These are phyloP conservation scores for Columba livia DNA, from an alignment of 2,113 vertebrate genomes.

Conservation along the genomic window DNA sequence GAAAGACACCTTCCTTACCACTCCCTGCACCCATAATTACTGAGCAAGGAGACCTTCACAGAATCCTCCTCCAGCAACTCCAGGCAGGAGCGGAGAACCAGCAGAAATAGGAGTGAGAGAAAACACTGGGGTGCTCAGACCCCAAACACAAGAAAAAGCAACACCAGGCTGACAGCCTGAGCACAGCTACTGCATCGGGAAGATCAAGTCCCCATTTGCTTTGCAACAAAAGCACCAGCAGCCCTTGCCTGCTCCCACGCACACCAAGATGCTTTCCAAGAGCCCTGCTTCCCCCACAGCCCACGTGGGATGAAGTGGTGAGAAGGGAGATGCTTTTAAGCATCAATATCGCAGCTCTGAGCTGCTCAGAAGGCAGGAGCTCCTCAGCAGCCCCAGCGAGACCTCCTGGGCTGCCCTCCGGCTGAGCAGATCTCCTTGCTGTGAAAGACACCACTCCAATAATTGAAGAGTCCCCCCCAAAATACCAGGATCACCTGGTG, in stretches of 20 bases:
- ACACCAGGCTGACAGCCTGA: not conserved
- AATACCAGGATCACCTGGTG: not conserved
- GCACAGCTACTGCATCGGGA: not conserved
- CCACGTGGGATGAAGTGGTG: not conserved
- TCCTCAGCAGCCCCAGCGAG: not conserved
- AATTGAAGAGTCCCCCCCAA: not conserved
- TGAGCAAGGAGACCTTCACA: not conserved
- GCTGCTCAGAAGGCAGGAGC: not conserved
- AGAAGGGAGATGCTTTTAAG: not conserved
- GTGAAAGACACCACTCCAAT: not conserved
- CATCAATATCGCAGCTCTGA: not conserved
- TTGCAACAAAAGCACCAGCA: not conserved
- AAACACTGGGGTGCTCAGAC: not conserved
- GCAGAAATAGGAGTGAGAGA: not conserved
- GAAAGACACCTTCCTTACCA: not conserved
- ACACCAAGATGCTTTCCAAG: not conserved
- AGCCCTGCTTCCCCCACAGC: slow-evolving; percentile 25
- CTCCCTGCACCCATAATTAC: not conserved
- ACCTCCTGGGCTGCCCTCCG: not conserved
- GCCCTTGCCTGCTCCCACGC: not conserved
- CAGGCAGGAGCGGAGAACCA: not conserved
- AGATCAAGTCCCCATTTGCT: not conserved
- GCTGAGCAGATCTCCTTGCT: not conserved
- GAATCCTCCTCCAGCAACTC: not conserved
- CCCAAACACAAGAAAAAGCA: not conserved